A percentile compares a stretch with the other conserved stretches of the same genome.
Conservation (phyloP, 2,797 vertebrate species). For the Sardinella longiceps region DNA sequence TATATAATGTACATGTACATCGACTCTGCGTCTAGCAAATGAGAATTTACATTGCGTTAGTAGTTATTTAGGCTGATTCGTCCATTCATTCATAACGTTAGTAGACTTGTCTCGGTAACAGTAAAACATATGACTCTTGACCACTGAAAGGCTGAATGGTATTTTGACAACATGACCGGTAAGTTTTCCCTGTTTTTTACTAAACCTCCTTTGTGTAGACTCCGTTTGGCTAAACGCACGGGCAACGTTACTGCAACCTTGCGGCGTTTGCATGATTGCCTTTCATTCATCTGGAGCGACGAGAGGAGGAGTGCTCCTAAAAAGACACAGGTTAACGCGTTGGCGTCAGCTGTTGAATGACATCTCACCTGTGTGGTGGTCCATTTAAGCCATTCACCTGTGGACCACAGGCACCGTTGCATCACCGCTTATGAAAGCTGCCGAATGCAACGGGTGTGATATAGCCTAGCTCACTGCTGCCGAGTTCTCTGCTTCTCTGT, state of each 20-base stretch:
- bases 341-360: slow-evolving; percentile 17
- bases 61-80: slow-evolving; percentile 3
- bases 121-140: not conserved
- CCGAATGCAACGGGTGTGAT: not conserved
- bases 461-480: not conserved
- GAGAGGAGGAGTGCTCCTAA: not conserved
- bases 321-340: not conserved
- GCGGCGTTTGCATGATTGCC: not conserved
- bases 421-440: slow-evolving; percentile 16
- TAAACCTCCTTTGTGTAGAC: not conserved
- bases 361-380: slow-evolving; percentile 15
- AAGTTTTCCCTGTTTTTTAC: not conserved
- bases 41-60: not conserved
- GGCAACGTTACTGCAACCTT: slow-evolving; percentile 14
- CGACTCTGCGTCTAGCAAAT: not conserved
- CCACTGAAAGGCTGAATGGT: not conserved
- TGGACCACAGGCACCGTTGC: not conserved
- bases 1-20: not conserved
- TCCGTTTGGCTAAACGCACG: not conserved
- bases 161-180: slow-evolving; percentile 12
- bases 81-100: slow-evolving; percentile 9
- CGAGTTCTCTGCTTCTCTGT: not conserved
- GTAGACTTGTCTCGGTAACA: not conserved
- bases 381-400: not conserved
- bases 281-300: not conserved